Percentiles rank a stretch among this genome's conserved stretches.
Conservation (phyloP, 2,888 invertebrate species). For the Polymixis flavicincta region DNA sequence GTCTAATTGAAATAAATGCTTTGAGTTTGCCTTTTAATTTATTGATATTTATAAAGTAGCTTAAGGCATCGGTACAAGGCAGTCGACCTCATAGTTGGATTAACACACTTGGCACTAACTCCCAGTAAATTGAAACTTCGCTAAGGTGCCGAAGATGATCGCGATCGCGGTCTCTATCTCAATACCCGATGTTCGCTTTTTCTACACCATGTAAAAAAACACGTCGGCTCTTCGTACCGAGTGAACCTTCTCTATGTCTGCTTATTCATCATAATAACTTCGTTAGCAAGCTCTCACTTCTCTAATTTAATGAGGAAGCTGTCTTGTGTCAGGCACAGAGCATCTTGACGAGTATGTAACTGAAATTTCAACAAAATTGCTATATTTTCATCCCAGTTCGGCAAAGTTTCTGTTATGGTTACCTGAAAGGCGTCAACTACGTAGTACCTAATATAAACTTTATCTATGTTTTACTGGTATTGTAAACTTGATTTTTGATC, state of each 20-base stretch:
- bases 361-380: constrained; percentile 42
- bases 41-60: no score
- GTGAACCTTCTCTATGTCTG: constrained; percentile 28
- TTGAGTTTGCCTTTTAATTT: no score
- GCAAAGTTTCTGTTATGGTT: constrained; percentile 13
- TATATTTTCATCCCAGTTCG: constrained; percentile 28
- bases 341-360: constrained; percentile 46
- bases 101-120: no score
- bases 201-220: no score
- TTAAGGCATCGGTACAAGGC: no score
- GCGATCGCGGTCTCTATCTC: no score
- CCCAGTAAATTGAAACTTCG: no score
- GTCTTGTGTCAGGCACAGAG: constrained; percentile 53
- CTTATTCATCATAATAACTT: constrained; percentile 71
- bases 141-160: no score
- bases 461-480: background rate
- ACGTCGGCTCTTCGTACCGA: background rate
- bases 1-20: no score
- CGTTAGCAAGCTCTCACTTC: constrained; percentile 75
- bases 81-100: no score
- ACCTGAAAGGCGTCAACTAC: background rate
- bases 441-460: background rate
- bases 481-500: background rate
- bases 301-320: constrained; percentile 76
- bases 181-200: no score